A percentile compares a stretch with the other conserved stretches of the same genome.
These are phyloP conservation scores for Antedon mediterranea DNA, from an alignment of 53 echinoderm and acorn worm genomes.

Conservation along the genomic window DNA sequence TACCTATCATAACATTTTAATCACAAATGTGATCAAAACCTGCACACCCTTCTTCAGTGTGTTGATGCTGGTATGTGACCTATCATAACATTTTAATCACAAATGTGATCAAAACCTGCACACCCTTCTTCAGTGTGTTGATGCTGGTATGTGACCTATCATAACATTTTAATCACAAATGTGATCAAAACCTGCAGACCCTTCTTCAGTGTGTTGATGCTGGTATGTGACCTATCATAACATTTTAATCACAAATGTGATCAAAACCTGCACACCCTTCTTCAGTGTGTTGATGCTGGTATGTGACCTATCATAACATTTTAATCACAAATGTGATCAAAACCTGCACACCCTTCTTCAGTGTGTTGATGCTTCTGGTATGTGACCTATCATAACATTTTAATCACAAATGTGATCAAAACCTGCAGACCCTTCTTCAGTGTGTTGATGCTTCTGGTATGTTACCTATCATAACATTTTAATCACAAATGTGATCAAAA, in stretches of 20 bases:
- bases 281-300: constrained; percentile 77
- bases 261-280: constrained; percentile 59
- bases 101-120: constrained; percentile 85
- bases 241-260: constrained; percentile 91
- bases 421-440: constrained; percentile 53
- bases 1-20: too few species aligned
- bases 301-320: too few species aligned
- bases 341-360: constrained; percentile 63
- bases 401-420: constrained; percentile 84
- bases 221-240: too few species aligned
- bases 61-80: constrained; percentile 80
- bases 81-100: too few species aligned
- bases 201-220: constrained; percentile 65
- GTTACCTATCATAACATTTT: too few species aligned
- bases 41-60: constrained; percentile 61
- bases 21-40: constrained; percentile 81
- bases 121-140: constrained; percentile 58
- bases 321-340: constrained; percentile 80
- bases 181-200: constrained; percentile 74
- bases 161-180: too few species aligned
- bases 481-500: constrained; percentile 87
- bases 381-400: too few species aligned
- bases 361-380: constrained; percentile 80
- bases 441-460: constrained; percentile 84
- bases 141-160: too few species aligned